Evolutionary conservation across 2,113 vertebrate genomes (phyloP).

Genomic region (Festucalex cinctus): DNA sequence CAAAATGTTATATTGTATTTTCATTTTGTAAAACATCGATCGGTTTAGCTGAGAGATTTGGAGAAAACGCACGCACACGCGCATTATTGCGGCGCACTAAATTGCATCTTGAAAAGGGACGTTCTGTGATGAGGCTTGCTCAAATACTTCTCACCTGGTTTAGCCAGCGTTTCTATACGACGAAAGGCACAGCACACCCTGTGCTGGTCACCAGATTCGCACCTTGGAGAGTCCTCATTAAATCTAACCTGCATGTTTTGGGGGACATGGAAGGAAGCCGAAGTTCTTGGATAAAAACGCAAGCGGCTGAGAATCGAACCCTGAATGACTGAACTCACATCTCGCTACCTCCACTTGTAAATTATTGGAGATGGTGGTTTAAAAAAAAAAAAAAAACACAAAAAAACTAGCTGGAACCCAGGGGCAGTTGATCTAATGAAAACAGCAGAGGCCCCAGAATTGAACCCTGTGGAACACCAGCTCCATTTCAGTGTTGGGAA

Average conservation of each 20-base stretch:
- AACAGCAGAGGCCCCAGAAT: too few relatives aligned
- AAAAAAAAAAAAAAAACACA: too few relatives aligned
- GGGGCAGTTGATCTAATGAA: too few relatives aligned
- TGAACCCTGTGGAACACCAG: too few relatives aligned
- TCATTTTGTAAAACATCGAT: not conserved
- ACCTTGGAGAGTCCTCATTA: not conserved
- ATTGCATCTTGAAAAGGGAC: not conserved
- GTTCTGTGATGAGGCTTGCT: not conserved
- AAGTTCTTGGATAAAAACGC: not conserved
- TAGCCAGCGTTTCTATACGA: not conserved
- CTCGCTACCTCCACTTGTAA: too few relatives aligned
- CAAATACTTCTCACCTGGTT: not conserved
- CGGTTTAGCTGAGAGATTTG: not conserved
- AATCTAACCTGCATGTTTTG: not conserved
- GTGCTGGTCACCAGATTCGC: not conserved
- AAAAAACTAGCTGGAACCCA: too few relatives aligned
- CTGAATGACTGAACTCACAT: not conserved
- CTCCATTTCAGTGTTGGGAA: too few relatives aligned
- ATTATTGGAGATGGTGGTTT: too few relatives aligned
- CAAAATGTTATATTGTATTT: conserved; percentile 10
- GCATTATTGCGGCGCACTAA: not conserved
- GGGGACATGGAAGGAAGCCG: not conserved
- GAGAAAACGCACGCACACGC: not conserved
- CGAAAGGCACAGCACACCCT: not conserved
- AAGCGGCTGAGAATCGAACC: not conserved